A percentile compares a stretch with the other conserved stretches of the same genome.
These are phyloP conservation scores for Galemys pyrenaicus DNA, from an alignment of 2,113 vertebrate species.

Conservation along the genomic window DNA sequence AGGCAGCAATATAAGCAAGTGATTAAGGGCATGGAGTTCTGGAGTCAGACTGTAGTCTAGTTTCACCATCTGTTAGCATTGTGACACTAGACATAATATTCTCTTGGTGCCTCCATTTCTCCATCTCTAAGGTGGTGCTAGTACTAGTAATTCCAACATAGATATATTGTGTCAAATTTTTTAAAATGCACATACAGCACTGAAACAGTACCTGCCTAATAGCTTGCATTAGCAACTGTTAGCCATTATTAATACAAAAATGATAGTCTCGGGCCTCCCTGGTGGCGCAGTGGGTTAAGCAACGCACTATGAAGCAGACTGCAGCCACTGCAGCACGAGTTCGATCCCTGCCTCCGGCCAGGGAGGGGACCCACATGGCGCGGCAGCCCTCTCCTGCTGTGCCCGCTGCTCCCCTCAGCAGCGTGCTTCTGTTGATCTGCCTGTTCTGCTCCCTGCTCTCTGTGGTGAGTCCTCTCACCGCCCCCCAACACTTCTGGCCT, in stretches of 20 bases:
- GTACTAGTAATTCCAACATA: neutral
- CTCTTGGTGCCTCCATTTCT: conserved; percentile 32
- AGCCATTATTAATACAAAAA: conserved; percentile 9
- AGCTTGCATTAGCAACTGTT: neutral
- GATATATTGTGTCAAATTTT: neutral
- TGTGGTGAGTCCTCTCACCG: too few species aligned
- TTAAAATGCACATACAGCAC: neutral
- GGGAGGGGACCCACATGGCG: too few species aligned
- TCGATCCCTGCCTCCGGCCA: too few species aligned
- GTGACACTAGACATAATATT: conserved; percentile 22
- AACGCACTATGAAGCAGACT: too few species aligned
- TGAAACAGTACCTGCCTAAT: conserved; percentile 27
- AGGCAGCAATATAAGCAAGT: neutral
- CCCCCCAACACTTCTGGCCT: too few species aligned
- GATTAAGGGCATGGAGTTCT: neutral
- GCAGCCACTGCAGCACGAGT: too few species aligned
- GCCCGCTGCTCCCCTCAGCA: too few species aligned
- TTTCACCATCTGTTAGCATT: conserved; percentile 27
- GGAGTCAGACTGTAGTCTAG: neutral
- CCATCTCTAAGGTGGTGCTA: neutral
- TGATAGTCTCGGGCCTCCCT: neutral
- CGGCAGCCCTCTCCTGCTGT: too few species aligned
- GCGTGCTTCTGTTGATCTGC: too few species aligned
- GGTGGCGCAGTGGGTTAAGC: too few species aligned
- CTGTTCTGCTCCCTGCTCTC: too few species aligned